phyloP scores from a whole-genome alignment of 2,888 invertebrate genomes.

The Dioctria rufipes region DNA sequence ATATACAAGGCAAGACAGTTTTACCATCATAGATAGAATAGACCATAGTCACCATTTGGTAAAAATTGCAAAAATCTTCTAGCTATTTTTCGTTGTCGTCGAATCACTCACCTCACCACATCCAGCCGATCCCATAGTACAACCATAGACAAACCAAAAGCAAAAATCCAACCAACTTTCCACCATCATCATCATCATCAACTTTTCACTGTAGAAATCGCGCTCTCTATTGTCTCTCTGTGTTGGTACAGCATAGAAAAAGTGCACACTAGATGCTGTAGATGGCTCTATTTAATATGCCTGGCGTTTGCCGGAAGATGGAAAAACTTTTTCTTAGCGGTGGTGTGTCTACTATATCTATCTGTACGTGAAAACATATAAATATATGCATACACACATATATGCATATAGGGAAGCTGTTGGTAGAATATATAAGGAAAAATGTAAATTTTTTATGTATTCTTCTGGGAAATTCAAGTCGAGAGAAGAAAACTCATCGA shows the following conservation, averaged over 20 bases:
- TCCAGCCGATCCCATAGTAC: neutral
- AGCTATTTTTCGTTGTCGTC: conserved; percentile 30
- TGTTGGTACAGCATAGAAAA: conserved; percentile 1
- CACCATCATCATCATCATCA: conserved; percentile 2
- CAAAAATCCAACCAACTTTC: conserved; percentile 23
- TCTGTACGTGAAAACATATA: neutral
- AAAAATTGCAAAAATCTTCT: conserved; percentile 40
- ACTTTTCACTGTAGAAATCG: neutral
- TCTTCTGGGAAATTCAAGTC: conserved; percentile 24
- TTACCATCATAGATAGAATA: too few species aligned
- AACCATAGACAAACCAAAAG: too few species aligned
- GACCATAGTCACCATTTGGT: conserved; percentile 1
- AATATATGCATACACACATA: neutral
- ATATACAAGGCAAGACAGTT: neutral
- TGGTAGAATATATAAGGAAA: conserved; percentile 31
- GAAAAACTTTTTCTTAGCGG: conserved; percentile 27
- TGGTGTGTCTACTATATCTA: conserved; percentile 1
- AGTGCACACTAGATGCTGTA: conserved; percentile 37
- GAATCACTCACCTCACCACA: neutral
- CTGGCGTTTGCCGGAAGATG: conserved; percentile 36
- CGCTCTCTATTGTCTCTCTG: neutral
- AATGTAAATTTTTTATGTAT: conserved; percentile 46
- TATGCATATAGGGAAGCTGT: neutral
- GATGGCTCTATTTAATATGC: conserved; percentile 40
- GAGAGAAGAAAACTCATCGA: neutral